Conservation (phyloP, 30 jellyfish, hydroid and myxozoan species). For the Pseudorhiza aurosa region DNA sequence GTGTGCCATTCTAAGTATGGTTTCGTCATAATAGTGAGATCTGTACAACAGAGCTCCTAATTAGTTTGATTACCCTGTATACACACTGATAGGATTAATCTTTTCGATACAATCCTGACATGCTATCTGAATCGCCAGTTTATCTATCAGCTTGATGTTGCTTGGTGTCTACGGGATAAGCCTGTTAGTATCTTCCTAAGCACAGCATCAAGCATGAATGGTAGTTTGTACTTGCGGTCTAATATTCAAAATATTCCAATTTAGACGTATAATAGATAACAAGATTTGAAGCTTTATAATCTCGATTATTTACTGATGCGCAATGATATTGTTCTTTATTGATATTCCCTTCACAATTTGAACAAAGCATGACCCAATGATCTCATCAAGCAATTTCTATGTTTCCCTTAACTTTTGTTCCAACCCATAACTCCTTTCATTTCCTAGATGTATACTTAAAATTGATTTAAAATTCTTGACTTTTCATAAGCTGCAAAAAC, state of each 20-base stretch:
- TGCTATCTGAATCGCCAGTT: not conserved
- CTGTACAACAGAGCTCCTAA: not conserved
- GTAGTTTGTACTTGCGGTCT: not conserved
- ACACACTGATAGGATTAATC: not conserved
- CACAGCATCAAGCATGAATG: not conserved
- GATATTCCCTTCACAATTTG: not conserved
- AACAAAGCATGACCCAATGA: slow-evolving; percentile 30
- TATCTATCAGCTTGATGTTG: slow-evolving; percentile 14
- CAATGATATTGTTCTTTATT: not conserved
- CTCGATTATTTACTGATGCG: slow-evolving; percentile 5
- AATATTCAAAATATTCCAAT: slow-evolving; percentile 11
- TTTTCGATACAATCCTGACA: not conserved
- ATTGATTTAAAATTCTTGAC: no score
- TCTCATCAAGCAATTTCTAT: not conserved
- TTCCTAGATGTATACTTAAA: no score
- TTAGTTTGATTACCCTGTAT: not conserved
- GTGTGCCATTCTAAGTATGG: not conserved
- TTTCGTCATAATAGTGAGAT: not conserved
- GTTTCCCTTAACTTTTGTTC: not conserved
- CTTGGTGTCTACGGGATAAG: slow-evolving; percentile 16
- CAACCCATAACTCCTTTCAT: not conserved
- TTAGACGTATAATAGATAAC: not conserved
- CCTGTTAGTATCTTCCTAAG: slow-evolving; percentile 23
- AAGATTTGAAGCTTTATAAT: not conserved
- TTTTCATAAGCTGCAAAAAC: no score